These are phyloP conservation scores for Dryadula phaetusa DNA, from an alignment of 2,888 invertebrate species.

Conservation along the genomic window DNA sequence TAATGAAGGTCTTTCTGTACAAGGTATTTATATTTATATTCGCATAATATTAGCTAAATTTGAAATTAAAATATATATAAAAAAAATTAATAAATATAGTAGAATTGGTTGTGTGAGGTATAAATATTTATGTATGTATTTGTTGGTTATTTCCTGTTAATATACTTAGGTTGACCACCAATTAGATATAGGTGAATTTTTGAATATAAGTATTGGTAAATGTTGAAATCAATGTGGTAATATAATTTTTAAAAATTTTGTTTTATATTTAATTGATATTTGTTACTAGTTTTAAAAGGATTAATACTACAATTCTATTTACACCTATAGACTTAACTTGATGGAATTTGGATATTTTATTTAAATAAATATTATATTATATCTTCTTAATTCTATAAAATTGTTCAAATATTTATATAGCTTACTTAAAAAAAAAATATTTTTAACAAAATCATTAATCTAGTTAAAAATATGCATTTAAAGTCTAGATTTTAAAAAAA, in stretches of 20 bases:
- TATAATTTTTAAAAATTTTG: background rate
- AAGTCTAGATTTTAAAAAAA: background rate
- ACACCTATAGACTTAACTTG: too few relatives aligned
- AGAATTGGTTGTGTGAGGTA: background rate
- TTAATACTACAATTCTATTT: background rate
- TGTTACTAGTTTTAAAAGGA: background rate
- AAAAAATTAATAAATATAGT: background rate
- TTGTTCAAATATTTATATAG: too few relatives aligned
- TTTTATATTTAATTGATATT: background rate
- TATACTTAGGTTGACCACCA: background rate
- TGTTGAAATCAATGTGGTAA: background rate
- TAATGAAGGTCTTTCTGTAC: slow-evolving; percentile 41
- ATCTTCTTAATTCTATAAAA: too few relatives aligned
- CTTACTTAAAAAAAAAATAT: too few relatives aligned
- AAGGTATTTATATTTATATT: slow-evolving; percentile 20
- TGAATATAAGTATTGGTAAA: background rate
- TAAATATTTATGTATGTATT: background rate
- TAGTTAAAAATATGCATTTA: background rate
- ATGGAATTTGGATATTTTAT: too few relatives aligned
- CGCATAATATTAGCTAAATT: background rate
- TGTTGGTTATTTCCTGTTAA: background rate
- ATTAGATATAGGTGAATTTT: background rate
- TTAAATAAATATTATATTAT: too few relatives aligned
- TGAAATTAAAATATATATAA: too few relatives aligned
- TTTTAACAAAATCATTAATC: too few relatives aligned